These are phyloP conservation scores for Trichosurus vulpecula DNA, from an alignment of 2,797 vertebrate genomes.

Conservation along the genomic window DNA sequence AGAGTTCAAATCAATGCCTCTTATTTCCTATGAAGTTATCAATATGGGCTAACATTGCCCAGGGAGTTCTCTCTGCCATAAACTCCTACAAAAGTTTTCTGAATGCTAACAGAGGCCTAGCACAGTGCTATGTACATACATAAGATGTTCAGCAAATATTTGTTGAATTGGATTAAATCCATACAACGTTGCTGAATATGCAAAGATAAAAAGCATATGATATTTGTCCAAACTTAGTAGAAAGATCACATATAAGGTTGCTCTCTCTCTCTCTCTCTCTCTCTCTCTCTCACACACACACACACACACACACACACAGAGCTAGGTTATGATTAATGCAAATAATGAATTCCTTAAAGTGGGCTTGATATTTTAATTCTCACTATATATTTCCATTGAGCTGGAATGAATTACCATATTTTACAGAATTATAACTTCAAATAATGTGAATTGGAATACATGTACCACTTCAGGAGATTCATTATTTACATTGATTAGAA, in stretches of 20 bases:
- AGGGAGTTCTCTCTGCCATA: neutral
- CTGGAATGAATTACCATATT: neutral
- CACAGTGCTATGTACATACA: neutral
- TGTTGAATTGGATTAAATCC: constrained; percentile 2
- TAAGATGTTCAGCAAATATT: neutral
- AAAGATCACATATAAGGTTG: constrained; percentile 9
- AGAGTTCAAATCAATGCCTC: neutral
- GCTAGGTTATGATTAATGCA: neutral
- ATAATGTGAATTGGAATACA: neutral
- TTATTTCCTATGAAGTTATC: neutral
- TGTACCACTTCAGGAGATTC: neutral
- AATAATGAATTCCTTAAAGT: neutral
- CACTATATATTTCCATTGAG: neutral
- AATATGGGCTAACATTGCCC: neutral
- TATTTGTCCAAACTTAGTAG: neutral
- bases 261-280: neutral
- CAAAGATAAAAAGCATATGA: neutral
- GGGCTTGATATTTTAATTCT: neutral
- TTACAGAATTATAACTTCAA: neutral
- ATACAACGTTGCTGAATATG: neutral
- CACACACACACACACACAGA: neutral
- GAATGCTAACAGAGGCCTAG: neutral
- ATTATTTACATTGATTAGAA: neutral
- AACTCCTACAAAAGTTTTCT: neutral
- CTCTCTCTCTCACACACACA: neutral